Conservation (phyloP, 2,797 vertebrate species). For the Sebastes steindachneri region DNA sequence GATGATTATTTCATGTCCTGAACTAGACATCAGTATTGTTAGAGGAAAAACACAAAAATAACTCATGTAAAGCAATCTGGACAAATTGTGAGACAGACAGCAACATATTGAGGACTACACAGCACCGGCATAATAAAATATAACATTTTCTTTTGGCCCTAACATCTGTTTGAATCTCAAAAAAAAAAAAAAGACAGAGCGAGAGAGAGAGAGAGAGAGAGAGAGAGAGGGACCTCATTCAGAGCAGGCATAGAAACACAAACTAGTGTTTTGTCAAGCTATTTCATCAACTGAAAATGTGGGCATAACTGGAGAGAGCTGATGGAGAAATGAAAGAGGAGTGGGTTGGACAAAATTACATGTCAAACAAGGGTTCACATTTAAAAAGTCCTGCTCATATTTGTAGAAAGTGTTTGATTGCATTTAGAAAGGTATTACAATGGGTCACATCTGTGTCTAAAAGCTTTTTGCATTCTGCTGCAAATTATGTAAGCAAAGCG, state of each 20-base stretch:
- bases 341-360: slow-evolving; percentile 88
- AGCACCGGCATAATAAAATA: slow-evolving; percentile 48
- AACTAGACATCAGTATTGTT: slow-evolving; percentile 55
- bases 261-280: slow-evolving; percentile 82
- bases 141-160: slow-evolving; percentile 66
- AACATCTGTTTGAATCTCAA: slow-evolving; percentile 70
- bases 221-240: slow-evolving; percentile 41
- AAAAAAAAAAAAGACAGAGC: background rate
- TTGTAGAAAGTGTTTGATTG: slow-evolving; percentile 89
- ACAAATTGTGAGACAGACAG: slow-evolving; percentile 65
- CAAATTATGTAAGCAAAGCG: slow-evolving; percentile 88
- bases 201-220: background rate
- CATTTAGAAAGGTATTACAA: slow-evolving; percentile 89
- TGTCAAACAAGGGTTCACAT: slow-evolving; percentile 88
- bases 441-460: slow-evolving; percentile 90
- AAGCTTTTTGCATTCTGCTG: slow-evolving; percentile 88
- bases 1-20: slow-evolving; percentile 77
- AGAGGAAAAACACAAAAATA: slow-evolving; percentile 43
- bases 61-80: slow-evolving; percentile 70
- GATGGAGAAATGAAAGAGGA: slow-evolving; percentile 84
- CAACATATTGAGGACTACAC: slow-evolving; percentile 52
- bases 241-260: slow-evolving; percentile 65
- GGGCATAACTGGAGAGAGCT: slow-evolving; percentile 77
- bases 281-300: slow-evolving; percentile 81
- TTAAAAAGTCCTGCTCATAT: slow-evolving; percentile 86